Evolutionary conservation across 2,113 vertebrate genomes (phyloP).

Genomic region (Erpornis zantholeuca): DNA sequence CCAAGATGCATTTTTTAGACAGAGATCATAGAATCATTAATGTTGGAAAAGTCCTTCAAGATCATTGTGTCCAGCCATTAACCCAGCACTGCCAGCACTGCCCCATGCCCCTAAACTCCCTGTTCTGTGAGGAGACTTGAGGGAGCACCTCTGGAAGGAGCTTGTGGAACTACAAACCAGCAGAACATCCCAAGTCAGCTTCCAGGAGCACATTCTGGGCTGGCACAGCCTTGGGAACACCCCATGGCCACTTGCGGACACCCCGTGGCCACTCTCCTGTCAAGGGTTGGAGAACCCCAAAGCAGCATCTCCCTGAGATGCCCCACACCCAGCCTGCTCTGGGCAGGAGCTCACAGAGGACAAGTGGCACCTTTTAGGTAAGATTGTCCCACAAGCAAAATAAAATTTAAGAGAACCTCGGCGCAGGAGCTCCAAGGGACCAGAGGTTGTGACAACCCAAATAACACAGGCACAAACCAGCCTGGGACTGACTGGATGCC

Average conservation of each 20-base stretch:
- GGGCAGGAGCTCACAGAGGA: neutral
- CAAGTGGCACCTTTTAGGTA: neutral
- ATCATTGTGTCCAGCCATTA: neutral
- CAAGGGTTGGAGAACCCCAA: neutral
- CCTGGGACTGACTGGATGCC: neutral
- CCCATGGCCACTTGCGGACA: neutral
- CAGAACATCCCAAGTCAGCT: neutral
- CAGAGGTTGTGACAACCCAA: neutral
- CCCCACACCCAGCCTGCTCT: neutral
- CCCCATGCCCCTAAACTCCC: neutral
- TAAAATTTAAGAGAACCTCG: neutral
- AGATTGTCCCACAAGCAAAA: neutral
- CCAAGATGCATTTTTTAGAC: neutral
- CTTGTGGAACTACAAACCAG: neutral
- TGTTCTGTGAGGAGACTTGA: neutral
- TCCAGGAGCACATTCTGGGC: neutral
- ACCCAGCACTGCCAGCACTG: neutral
- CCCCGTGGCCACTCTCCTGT: neutral
- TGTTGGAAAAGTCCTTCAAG: neutral
- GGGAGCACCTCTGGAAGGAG: neutral
- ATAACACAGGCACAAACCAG: neutral
- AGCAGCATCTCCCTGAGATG: neutral
- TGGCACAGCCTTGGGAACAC: neutral
- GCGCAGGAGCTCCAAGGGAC: neutral
- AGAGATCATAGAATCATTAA: neutral